Percentiles rank a stretch among this genome's conserved stretches.
Conservation (phyloP, 2,888 invertebrate species). For the Deroplatys truncata region DNA sequence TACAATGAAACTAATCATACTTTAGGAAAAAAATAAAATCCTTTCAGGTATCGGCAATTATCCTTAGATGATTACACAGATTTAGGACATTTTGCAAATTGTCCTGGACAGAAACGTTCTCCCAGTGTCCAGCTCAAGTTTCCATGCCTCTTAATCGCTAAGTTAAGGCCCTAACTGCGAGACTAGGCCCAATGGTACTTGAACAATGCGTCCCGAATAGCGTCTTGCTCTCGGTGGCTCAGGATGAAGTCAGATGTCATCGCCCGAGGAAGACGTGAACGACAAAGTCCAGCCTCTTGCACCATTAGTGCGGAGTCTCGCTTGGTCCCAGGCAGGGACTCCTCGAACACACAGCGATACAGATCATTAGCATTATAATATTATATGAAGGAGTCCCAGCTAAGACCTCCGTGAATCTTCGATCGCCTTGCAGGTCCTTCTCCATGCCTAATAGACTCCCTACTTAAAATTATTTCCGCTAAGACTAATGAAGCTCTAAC, state of each 20-base stretch:
- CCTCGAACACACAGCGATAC: neutral
- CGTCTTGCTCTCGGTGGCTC: neutral
- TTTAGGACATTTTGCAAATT: neutral
- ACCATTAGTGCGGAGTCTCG: neutral
- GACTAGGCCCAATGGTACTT: neutral
- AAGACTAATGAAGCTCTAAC: neutral
- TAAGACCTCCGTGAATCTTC: neutral
- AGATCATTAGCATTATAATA: neutral
- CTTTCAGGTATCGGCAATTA: neutral
- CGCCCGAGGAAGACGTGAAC: neutral
- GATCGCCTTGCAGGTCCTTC: neutral
- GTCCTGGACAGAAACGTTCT: neutral
- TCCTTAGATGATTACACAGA: neutral
- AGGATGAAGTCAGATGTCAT: conserved; percentile 7
- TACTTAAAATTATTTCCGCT: neutral
- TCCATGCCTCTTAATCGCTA: neutral
- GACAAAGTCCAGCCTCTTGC: conserved; percentile 1
- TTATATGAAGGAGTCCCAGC: neutral
- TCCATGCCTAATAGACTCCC: neutral
- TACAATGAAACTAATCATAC: neutral
- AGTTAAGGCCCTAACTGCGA: neutral
- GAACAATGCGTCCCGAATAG: neutral
- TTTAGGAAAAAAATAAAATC: neutral
- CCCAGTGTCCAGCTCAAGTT: neutral
- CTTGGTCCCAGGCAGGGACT: neutral